Percentiles rank a stretch among this genome's conserved stretches.
These are phyloP conservation scores for Sinocyclocheilus grahami DNA, from an alignment of 2,113 vertebrate species.

Conservation along the genomic window DNA sequence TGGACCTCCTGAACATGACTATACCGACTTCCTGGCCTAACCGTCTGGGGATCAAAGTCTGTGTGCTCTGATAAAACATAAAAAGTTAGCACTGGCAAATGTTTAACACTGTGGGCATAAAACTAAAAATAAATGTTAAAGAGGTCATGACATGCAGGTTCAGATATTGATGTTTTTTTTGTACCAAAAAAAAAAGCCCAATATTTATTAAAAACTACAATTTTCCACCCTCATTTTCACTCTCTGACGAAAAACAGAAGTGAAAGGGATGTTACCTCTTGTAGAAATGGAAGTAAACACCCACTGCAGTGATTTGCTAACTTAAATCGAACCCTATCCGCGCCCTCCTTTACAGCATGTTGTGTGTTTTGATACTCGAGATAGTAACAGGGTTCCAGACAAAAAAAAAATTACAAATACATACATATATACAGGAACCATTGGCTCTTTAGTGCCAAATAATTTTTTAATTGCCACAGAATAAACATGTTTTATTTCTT, in stretches of 20 bases:
- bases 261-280: too few species aligned
- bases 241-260: too few species aligned
- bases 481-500: too few species aligned
- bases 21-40: constrained; percentile 94
- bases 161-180: background rate
- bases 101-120: background rate
- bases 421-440: too few species aligned
- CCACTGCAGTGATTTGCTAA: too few species aligned
- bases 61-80: constrained; percentile 83
- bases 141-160: background rate
- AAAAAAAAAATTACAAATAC: too few species aligned
- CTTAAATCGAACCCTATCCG: too few species aligned
- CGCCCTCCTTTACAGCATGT: too few species aligned
- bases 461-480: too few species aligned
- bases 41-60: constrained; percentile 98
- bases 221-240: background rate
- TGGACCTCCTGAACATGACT: constrained; percentile 99
- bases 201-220: background rate
- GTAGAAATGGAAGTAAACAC: too few species aligned
- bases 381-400: background rate
- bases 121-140: background rate
- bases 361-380: background rate
- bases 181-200: background rate
- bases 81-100: background rate
- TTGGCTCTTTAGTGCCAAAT: too few species aligned